Percentiles rank a stretch among this genome's conserved stretches.
phyloP scores from a whole-genome alignment of 2,113 vertebrate species.

The Brachypteracias leptosomus region DNA sequence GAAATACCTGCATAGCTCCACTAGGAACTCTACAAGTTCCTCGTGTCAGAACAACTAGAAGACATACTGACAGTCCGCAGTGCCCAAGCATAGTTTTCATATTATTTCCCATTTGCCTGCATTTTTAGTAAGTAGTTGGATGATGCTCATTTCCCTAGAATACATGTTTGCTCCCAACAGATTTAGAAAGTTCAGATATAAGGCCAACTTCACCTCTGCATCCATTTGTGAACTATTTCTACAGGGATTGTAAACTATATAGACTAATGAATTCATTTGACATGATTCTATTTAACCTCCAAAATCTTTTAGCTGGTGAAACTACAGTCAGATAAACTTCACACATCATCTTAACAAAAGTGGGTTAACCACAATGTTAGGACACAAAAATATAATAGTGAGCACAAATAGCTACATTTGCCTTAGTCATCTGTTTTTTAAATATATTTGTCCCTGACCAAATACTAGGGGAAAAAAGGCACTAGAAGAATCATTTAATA shows the following conservation, averaged over 20 bases:
- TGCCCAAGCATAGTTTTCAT: background rate
- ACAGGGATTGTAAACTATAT: background rate
- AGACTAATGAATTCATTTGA: background rate
- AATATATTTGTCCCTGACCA: background rate
- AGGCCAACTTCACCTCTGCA: background rate
- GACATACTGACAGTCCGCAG: background rate
- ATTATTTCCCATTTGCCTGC: background rate
- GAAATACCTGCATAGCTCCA: constrained; percentile 33
- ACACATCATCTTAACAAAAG: background rate
- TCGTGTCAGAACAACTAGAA: background rate
- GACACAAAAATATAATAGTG: background rate
- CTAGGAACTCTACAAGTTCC: background rate
- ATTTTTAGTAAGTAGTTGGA: background rate
- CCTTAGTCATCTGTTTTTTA: background rate
- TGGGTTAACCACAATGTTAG: background rate
- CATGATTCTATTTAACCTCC: background rate
- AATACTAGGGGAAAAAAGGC: background rate
- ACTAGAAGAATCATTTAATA: background rate
- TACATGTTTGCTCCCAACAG: background rate
- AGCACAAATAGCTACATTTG: background rate
- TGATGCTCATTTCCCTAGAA: background rate
- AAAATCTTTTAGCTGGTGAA: background rate
- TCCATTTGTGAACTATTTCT: background rate
- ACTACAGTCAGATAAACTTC: background rate
- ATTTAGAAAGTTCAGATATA: background rate